A percentile compares a stretch with the other conserved stretches of the same genome.
phyloP scores from a whole-genome alignment of 2,888 invertebrate species.

The Sphaeridia pumilis region DNA sequence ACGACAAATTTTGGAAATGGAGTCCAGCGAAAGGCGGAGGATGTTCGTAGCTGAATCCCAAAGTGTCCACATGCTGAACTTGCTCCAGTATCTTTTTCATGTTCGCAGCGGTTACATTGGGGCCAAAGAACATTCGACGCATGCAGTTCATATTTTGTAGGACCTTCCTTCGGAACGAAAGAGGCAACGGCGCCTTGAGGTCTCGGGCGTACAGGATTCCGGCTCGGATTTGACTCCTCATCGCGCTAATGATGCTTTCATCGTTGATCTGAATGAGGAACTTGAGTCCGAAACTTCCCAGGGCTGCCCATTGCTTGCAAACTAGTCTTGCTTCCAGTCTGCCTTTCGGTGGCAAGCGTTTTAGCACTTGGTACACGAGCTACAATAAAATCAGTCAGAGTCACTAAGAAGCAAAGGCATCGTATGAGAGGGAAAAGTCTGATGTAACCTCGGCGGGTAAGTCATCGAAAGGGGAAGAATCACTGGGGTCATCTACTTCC shows the following conservation, averaged over 20 bases:
- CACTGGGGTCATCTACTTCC: not conserved
- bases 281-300: constrained; percentile 1
- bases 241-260: not conserved
- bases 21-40: constrained; percentile 3
- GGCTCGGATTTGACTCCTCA: not conserved
- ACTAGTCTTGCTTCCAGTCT: constrained; percentile 2
- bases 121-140: constrained; percentile 9
- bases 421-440: not conserved
- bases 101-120: constrained; percentile 3
- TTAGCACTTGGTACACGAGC: constrained; percentile 2
- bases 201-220: constrained; percentile 7
- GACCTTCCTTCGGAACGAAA: constrained; percentile 1
- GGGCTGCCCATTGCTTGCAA: constrained; percentile 2
- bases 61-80: constrained; percentile 1
- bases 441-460: not conserved
- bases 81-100: constrained; percentile 9
- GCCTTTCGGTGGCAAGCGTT: not conserved
- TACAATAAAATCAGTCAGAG: not conserved
- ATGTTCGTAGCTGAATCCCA: constrained; percentile 2
- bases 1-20: constrained; percentile 4
- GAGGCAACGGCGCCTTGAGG: not conserved
- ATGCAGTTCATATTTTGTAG: not conserved
- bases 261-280: constrained; percentile 6
- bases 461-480: not conserved
- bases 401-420: too few relatives aligned